Evolutionary conservation across 2,113 vertebrate genomes (phyloP).

Genomic region (Cebus imitator): DNA sequence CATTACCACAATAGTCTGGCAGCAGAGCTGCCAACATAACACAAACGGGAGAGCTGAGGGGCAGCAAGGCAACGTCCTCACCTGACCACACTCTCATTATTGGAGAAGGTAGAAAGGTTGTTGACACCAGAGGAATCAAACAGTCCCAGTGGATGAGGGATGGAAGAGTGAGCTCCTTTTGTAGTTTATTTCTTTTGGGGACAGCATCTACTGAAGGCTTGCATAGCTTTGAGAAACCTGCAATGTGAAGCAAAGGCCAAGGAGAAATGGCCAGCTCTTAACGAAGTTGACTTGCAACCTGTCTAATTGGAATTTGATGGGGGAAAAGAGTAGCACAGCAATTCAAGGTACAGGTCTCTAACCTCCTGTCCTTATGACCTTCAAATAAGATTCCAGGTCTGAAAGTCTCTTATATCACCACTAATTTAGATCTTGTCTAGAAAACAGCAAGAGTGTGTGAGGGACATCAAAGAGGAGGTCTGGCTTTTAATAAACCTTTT

Average conservation of each 20-base stretch:
- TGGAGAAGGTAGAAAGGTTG: background rate
- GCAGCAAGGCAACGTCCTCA: background rate
- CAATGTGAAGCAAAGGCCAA: background rate
- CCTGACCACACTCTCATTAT: background rate
- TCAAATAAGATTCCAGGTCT: background rate
- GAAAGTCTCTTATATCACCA: background rate
- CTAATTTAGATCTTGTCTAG: background rate
- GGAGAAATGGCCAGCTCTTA: background rate
- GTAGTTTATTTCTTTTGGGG: background rate
- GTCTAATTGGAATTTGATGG: background rate
- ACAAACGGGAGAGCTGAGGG: background rate
- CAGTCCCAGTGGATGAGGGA: background rate
- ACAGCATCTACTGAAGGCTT: background rate
- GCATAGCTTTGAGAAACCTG: background rate
- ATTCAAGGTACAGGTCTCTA: background rate
- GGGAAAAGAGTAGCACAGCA: background rate
- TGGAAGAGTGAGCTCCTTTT: background rate
- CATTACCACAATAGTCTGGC: accelerated
- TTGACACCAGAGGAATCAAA: background rate
- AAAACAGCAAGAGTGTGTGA: background rate
- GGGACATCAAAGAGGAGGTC: background rate
- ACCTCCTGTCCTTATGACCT: background rate
- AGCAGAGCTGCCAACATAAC: background rate
- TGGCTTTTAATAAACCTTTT: background rate
- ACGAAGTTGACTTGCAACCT: background rate